Evolutionary conservation across 2,888 invertebrate genomes (phyloP).

Genomic region (Scaptomyza caliginosa): DNA sequence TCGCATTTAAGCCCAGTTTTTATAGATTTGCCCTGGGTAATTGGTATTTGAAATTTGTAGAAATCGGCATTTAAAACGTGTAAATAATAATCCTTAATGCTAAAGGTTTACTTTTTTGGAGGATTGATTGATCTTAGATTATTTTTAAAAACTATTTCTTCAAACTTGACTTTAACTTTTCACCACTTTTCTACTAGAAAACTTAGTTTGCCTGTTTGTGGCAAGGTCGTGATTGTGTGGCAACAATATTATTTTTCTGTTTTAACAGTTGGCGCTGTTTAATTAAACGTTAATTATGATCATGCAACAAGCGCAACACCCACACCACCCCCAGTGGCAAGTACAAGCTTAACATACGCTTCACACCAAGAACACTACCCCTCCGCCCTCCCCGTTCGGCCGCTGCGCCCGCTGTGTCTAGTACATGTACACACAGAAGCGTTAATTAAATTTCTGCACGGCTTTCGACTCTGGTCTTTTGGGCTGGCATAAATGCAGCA

Average conservation of each 20-base stretch:
- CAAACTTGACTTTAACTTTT: neutral
- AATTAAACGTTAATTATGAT: conserved; percentile 77
- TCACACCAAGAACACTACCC: neutral
- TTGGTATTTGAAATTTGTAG: too few species aligned
- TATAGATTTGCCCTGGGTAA: too few species aligned
- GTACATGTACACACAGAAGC: conserved; percentile 78
- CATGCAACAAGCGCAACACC: conserved; percentile 44
- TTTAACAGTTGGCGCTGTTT: conserved; percentile 41
- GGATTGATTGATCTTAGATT: too few species aligned
- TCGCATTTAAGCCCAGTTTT: conserved; percentile 7
- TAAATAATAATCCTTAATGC: too few species aligned
- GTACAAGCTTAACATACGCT: neutral
- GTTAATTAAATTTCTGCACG: conserved; percentile 76
- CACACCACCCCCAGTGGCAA: conserved; percentile 2
- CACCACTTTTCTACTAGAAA: neutral
- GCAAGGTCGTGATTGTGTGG: conserved; percentile 41
- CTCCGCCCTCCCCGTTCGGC: too few species aligned
- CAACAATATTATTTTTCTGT: neutral
- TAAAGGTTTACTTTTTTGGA: too few species aligned
- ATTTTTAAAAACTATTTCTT: neutral
- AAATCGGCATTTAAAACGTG: too few species aligned
- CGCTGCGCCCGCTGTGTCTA: conserved; percentile 62
- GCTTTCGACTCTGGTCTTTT: conserved; percentile 44
- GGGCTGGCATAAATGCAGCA: conserved; percentile 49
- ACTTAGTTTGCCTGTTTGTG: conserved; percentile 8